These are phyloP conservation scores for Subacronicta megacephala DNA, from an alignment of 2,888 invertebrate genomes.

Conservation along the genomic window DNA sequence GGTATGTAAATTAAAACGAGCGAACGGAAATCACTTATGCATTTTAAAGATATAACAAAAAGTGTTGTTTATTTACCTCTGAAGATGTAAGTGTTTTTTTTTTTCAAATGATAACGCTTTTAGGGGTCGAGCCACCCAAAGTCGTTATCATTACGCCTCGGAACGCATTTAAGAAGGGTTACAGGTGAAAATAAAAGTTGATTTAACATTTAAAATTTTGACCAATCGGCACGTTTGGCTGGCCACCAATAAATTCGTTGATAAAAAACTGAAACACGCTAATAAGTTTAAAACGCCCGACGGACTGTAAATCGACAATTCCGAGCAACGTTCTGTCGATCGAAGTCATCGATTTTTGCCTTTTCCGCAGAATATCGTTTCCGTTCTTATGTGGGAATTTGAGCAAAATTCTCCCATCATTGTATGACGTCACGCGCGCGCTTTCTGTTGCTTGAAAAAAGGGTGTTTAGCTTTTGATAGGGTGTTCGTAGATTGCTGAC, in stretches of 20 bases:
- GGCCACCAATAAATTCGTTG: conserved; percentile 84
- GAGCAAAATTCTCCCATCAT: conserved; percentile 2
- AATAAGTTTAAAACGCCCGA: conserved; percentile 73
- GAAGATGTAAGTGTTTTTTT: conserved; percentile 61
- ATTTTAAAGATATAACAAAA: conserved; percentile 68
- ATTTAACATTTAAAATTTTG: conserved; percentile 79
- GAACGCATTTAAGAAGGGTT: conserved; percentile 78
- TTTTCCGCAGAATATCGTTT: conserved; percentile 47
- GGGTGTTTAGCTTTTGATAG: neutral
- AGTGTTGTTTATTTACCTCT: conserved; percentile 65
- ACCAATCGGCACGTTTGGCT: conserved; percentile 69
- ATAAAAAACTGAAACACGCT: conserved; percentile 81
- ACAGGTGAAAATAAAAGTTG: conserved; percentile 78
- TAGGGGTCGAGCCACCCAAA: conserved; percentile 81
- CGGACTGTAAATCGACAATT: conserved; percentile 67
- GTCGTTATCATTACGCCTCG: conserved; percentile 78
- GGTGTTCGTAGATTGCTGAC: conserved; percentile 8
- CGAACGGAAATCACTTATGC: conserved; percentile 71
- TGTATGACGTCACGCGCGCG: neutral
- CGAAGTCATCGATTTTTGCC: conserved; percentile 54
- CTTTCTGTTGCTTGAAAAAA: neutral
- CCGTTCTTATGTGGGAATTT: conserved; percentile 25
- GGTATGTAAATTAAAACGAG: conserved; percentile 63
- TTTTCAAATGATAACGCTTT: conserved; percentile 72
- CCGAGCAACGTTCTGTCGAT: conserved; percentile 54